phyloP scores from a whole-genome alignment of 2,797 vertebrate species.

The Lepilemur septentrionalis region DNA sequence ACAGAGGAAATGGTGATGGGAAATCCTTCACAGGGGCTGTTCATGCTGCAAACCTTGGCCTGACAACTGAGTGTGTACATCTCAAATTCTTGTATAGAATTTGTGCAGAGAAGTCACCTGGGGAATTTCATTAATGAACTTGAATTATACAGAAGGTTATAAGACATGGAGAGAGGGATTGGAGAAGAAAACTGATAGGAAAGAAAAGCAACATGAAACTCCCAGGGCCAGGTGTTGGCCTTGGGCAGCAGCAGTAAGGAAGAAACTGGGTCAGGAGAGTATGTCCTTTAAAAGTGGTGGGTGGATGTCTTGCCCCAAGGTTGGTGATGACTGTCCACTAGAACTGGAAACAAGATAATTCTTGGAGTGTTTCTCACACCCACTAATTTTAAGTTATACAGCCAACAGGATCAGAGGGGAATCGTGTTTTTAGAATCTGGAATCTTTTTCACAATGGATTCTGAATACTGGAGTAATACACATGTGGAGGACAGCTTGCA shows the following conservation, averaged over 20 bases:
- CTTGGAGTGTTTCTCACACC: background rate
- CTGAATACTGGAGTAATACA: background rate
- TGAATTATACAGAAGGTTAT: background rate
- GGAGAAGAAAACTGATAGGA: background rate
- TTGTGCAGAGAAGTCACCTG: background rate
- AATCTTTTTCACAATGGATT: background rate
- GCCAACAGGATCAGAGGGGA: background rate
- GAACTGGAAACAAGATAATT: background rate
- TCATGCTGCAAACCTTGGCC: background rate
- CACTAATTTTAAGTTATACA: background rate
- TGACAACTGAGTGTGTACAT: background rate
- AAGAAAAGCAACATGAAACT: background rate
- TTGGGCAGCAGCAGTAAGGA: background rate
- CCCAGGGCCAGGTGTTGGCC: background rate
- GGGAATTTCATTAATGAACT: background rate
- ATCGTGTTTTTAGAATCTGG: background rate
- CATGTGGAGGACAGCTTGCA: background rate
- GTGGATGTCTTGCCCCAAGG: background rate
- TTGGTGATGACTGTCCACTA: background rate
- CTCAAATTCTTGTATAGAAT: background rate
- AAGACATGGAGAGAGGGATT: background rate
- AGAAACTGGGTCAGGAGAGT: background rate
- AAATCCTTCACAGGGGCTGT: background rate
- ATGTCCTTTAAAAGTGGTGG: background rate
- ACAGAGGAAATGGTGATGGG: background rate